Conservation (phyloP, 64 coral and sea anemone species). For the Pachyseris speciosa region DNA sequence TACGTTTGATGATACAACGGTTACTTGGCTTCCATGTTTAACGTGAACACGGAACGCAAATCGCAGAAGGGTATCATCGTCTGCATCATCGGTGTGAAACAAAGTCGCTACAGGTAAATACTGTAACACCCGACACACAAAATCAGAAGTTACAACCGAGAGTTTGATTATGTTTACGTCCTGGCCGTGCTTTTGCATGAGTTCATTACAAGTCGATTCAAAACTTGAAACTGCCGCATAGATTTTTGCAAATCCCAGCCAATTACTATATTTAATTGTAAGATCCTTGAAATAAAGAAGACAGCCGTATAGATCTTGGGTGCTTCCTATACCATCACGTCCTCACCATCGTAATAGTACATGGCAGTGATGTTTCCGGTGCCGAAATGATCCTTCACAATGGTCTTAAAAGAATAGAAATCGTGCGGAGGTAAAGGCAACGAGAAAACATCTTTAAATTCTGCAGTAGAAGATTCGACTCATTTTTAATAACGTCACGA, state of each 20-base stretch:
- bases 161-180: not conserved
- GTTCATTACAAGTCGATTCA: not conserved
- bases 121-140: slow-evolving; percentile 4
- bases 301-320: slow-evolving; percentile 5
- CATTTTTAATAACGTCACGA: not conserved
- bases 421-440: not conserved
- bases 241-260: slow-evolving; percentile 32
- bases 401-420: slow-evolving; percentile 4
- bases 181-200: not conserved
- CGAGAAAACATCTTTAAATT: slow-evolving; percentile 2
- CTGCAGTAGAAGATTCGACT: slow-evolving; percentile 9
- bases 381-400: slow-evolving; percentile 21
- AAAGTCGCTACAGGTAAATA: slow-evolving; percentile 14
- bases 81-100: not conserved
- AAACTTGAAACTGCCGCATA: not conserved
- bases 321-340: slow-evolving; percentile 27
- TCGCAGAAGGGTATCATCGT: slow-evolving; percentile 7
- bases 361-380: slow-evolving; percentile 12
- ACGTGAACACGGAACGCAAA: slow-evolving; percentile 26
- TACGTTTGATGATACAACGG: slow-evolving; percentile 5
- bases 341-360: slow-evolving; percentile 36
- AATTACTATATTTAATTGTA: slow-evolving; percentile 18
- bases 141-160: slow-evolving; percentile 10
- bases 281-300: slow-evolving; percentile 13
- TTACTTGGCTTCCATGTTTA: slow-evolving; percentile 16